Conservation (phyloP, 1,140 invertebrate species). For the Plodia interpunctella region DNA sequence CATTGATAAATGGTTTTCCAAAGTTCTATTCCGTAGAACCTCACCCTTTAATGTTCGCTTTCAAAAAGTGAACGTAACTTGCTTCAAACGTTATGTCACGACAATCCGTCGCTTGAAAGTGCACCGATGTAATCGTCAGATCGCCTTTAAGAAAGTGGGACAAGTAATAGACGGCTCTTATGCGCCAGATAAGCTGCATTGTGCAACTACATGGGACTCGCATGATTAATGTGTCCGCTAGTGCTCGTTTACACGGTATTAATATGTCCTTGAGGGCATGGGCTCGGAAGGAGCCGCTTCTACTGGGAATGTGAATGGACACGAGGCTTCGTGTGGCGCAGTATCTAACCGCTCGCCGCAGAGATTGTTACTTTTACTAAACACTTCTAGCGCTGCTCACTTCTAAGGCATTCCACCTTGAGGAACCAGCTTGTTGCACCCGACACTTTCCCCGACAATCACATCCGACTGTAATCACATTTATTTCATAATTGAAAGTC, state of each 20-base stretch:
- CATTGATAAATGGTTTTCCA: too few species aligned
- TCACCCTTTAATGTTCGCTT: constrained; percentile 9
- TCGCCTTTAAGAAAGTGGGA: constrained; percentile 50
- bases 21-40: neutral
- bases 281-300: constrained; percentile 29
- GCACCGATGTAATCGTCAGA: constrained; percentile 42
- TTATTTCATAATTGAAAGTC: constrained; percentile 27
- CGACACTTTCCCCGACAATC: constrained; percentile 56
- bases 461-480: constrained; percentile 25
- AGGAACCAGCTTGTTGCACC: constrained; percentile 46
- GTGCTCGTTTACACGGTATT: constrained; percentile 52
- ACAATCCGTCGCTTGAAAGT: constrained; percentile 41
- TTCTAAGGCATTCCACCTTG: constrained; percentile 18
- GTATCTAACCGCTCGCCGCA: constrained; percentile 19
- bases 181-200: constrained; percentile 68
- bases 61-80: constrained; percentile 30
- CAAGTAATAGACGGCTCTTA: constrained; percentile 60
- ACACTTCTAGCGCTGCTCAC: constrained; percentile 17
- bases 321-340: constrained; percentile 10
- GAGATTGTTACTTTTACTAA: constrained; percentile 38
- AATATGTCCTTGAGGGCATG: constrained; percentile 60
- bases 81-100: constrained; percentile 41
- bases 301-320: constrained; percentile 27
- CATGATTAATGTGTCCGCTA: constrained; percentile 54
- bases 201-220: constrained; percentile 54